A percentile compares a stretch with the other conserved stretches of the same genome.
phyloP scores from a whole-genome alignment of 2,888 invertebrate species.

The Tipula lateralis region DNA sequence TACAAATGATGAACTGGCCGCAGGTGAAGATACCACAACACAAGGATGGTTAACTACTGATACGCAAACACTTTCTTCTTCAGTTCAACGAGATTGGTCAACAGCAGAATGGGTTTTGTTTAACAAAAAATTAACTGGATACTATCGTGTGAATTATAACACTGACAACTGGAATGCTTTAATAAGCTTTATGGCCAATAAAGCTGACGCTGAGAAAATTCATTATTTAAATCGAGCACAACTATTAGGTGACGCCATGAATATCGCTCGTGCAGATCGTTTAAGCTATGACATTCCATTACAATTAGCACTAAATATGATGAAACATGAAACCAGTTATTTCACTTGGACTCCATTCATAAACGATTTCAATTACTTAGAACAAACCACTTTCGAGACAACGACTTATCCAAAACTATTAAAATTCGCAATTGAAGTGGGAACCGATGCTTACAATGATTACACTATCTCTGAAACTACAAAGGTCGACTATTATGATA shows the following conservation, averaged over 20 bases:
- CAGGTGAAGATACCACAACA: neutral
- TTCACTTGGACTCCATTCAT: neutral
- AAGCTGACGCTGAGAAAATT: conserved; percentile 51
- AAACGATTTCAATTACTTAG: neutral
- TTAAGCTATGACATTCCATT: conserved; percentile 51
- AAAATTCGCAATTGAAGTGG: neutral
- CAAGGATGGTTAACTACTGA: neutral
- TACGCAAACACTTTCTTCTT: neutral
- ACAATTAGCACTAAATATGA: conserved; percentile 45
- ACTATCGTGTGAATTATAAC: conserved; percentile 63
- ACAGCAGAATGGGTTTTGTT: conserved; percentile 49
- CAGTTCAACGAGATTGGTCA: neutral
- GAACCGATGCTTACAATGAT: neutral
- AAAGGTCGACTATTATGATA: neutral
- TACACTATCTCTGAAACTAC: neutral
- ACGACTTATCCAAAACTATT: neutral
- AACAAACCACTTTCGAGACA: neutral
- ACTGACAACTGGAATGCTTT: conserved; percentile 54
- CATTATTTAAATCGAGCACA: conserved; percentile 72
- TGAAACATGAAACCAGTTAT: neutral
- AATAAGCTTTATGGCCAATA: conserved; percentile 50
- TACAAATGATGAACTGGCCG: neutral
- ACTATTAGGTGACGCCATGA: conserved; percentile 73
- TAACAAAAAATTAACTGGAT: conserved; percentile 51
- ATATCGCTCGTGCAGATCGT: conserved; percentile 38